Evolutionary conservation across 1,140 invertebrate genomes (phyloP), one percentile per base, ranked within the genome.

Genomic region (Nasonia longicornis): DNA sequence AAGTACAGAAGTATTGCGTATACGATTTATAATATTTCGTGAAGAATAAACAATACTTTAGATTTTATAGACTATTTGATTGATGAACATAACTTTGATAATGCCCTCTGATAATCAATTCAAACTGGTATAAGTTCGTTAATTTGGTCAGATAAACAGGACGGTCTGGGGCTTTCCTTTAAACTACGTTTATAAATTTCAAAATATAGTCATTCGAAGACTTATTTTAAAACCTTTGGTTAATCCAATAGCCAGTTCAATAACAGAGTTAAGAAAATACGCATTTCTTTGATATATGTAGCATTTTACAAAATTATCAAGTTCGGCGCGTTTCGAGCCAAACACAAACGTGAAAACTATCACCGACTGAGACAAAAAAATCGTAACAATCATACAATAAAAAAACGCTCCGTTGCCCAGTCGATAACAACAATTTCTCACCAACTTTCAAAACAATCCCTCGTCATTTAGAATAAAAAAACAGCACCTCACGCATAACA

Each of bases 41-140:
- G 26, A 26, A 10, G 45, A 31, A 31, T 74, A 45, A 74, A 58
- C 63, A 58, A 63, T 58, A 58, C 72, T 52, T 74, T 35, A 7
- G 26, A 31, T 45, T 45, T 48, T 2, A 74, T 22, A 58, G 29
- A 63, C 35, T 42, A 22, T 74, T 31, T 48, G 3, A 48, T 52
- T 22, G n/a, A 73, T 48, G 52, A 73, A 52, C 26, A 73, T 29
- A 73, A 73, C 71, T 48, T 67, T 31, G 52, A 26, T 16, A 8
- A 48, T 22, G 7, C 72, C 3, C 72, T 58, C 14, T 35, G 20
- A 58, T 26, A 14, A 12, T 29, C 1, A 74, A 29, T 20, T 74
- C 38, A 74, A n/a, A 7, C 38, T 42, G 10, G 38, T 42, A 42
- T 42, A 35, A 42, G 38, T 10, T 7, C 8, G 38, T 42, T 42